phyloP scores from a whole-genome alignment of 2,888 invertebrate species.

The Callosobruchus maculatus region DNA sequence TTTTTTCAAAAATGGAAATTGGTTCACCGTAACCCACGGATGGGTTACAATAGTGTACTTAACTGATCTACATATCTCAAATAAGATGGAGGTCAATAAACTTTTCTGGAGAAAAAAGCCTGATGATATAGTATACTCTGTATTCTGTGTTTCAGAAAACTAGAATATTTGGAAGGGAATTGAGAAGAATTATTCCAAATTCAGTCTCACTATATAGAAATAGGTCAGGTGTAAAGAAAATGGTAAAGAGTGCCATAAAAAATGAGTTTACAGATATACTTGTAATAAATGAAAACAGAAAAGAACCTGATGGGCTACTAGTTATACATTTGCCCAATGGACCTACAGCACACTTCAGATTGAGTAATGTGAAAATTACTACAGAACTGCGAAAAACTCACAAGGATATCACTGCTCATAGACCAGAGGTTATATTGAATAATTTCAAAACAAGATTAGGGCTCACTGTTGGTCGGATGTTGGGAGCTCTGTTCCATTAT shows the following conservation, averaged over 20 bases:
- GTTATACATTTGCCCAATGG: slow-evolving; percentile 94
- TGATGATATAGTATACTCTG: too few relatives aligned
- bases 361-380: slow-evolving; percentile 89
- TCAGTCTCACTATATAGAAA: slow-evolving; percentile 82
- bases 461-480: slow-evolving; percentile 84
- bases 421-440: slow-evolving; percentile 93
- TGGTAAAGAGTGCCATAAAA: slow-evolving; percentile 79
- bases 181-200: slow-evolving; percentile 89
- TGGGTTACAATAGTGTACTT: too few relatives aligned
- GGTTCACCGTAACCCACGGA: too few relatives aligned
- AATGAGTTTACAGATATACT: slow-evolving; percentile 83
- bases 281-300: slow-evolving; percentile 91
- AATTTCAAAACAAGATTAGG: slow-evolving; percentile 96
- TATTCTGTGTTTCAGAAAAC: slow-evolving; percentile 61
- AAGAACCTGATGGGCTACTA: slow-evolving; percentile 88
- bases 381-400: slow-evolving; percentile 76
- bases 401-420: slow-evolving; percentile 78
- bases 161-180: slow-evolving; percentile 87
- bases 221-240: slow-evolving; percentile 88
- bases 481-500: slow-evolving; percentile 92
- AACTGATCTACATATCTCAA: too few relatives aligned
- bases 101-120: too few relatives aligned
- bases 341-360: slow-evolving; percentile 93
- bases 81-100: too few relatives aligned
- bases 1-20: too few relatives aligned